Evolutionary conservation across 2,888 invertebrate species (phyloP), one percentile per base, ranked within the genome.

Genomic region (Morpho achilles): DNA sequence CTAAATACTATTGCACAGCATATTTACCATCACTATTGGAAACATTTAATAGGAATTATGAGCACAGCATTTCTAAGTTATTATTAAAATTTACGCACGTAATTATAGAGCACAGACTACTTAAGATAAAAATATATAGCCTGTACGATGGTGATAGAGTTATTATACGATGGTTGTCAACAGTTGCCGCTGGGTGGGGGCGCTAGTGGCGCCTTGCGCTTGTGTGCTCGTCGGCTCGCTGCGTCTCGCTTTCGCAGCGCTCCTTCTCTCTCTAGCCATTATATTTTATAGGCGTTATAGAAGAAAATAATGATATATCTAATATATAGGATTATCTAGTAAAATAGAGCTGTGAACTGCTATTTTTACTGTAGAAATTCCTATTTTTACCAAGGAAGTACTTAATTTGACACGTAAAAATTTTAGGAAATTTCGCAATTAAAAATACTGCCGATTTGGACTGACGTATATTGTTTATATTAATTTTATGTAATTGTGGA

Each of bases 161-260:
- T 32, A 32, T 32, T 59, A 23, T 42, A 42, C 53, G 32, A 23
- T 58, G 42, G 50, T 65, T 65, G 53, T 68, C 60, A 58, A 71
- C 78, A 81, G 82, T 71, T 74, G 74, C 75, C 75, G 79, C 61
- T 76, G 77, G 61, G 67, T 82, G 51, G 81, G 80, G 56, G 79
- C 80, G 50, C 69, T 82, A 61, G 69, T 84, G 61, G 78, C 86
- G 4, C 79, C 80, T 45, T 75, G 82, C 63, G 80, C 82, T 39
- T 82, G 85, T 73, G 79, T 76, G 46, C 70, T 82, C 75, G 79
- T 78, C 62, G 87, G 82, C 65, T 85, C 82, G 54, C 77, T 84
- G 32, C 86, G 86, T 68, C 76, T 84, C 77, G 80, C 85, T 76
- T 81, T 85, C 67, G 77, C 79, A 64, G 77, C 81, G 60, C 76